Conservation (phyloP, 1,140 invertebrate species). For the Venturia canescens region DNA sequence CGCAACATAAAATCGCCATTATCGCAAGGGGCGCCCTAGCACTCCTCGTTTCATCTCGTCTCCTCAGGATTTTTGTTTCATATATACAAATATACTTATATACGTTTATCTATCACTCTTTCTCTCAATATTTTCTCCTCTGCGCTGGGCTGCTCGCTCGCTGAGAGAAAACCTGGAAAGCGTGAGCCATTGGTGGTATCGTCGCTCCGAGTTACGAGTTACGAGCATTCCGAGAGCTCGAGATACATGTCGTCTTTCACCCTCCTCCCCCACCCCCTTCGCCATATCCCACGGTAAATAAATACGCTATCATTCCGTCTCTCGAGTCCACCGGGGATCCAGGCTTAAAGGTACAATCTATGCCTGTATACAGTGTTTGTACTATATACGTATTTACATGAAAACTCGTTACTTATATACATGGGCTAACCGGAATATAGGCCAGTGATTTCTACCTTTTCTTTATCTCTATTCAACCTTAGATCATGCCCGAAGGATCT, state of each 20-base stretch:
- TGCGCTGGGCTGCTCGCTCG: no score
- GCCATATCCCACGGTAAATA: constrained; percentile 61
- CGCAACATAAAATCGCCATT: constrained; percentile 73
- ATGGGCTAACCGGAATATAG: not conserved
- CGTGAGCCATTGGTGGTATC: constrained; percentile 16
- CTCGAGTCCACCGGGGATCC: constrained; percentile 11
- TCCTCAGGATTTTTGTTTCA: not conserved
- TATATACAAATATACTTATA: not conserved
- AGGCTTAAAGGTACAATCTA: not conserved
- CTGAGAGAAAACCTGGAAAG: constrained; percentile 14
- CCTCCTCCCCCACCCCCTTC: constrained; percentile 47
- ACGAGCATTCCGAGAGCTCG: constrained; percentile 51
- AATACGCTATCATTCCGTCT: constrained; percentile 62
- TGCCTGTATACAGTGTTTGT: not conserved
- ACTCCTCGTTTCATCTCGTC: constrained; percentile 5
- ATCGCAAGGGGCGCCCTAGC: constrained; percentile 50
- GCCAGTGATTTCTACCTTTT: no score
- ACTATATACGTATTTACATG: not conserved
- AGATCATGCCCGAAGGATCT: no score
- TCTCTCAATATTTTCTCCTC: constrained; percentile 31
- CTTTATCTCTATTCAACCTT: no score
- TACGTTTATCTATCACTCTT: not conserved
- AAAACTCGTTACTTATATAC: not conserved
- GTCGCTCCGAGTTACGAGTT: constrained; percentile 61
- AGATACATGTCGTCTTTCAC: constrained; percentile 40